Base-by-base conservation (phyloP, 2,888 invertebrate species). In the Nomada lathburiana region DNA sequence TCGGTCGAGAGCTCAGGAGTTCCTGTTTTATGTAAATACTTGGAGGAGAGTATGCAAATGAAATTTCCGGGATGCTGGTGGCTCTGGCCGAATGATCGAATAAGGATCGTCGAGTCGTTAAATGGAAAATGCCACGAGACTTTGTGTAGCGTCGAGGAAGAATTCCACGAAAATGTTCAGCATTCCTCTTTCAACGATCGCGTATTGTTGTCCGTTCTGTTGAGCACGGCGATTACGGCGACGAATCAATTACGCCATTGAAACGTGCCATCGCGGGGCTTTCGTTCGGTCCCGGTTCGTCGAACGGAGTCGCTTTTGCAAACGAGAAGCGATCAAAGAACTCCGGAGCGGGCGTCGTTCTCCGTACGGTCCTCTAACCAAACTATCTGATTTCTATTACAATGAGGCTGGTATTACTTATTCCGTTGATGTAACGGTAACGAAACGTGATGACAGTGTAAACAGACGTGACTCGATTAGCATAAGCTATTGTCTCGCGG, bases 381-480 rank as follows among this genome's bases (percentile, higher is more conserved):
- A 87, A 84, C 85, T 85, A 87, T 88, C 85, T 85, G 83, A 78
- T 86, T 86, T 87, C 86, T 83, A 81, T 86, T 85, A 87, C 82
- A 76, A 80, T 72, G 73, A 69, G 77, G 57, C 75, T 47, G 80
- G 70, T 76, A 85, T 86, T 86, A 80, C 77, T 87, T 88, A 88
- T 88, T 88, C 86, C 76, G 85, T 55, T 76, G 85, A 85, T 81
- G 88, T 83, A 88, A 86, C 86, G 85, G 84, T 86, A 88, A 88
- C 88, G 85, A 82, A 82, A 88, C 88, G 88, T 85, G 88, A 86
- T 88, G 88, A 86, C 88, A 86, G 71, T 88, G 86, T 81, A 88
- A 86, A 88, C 81, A 80, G 82, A 88, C 88, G 88, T 88, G 88
- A 86, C 88, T 86, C 86, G 85, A 88, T 88, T 88, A 85, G 84